Evolutionary conservation across 2,113 vertebrate genomes (phyloP).

Genomic region (Psilopsiagon aurifrons): DNA sequence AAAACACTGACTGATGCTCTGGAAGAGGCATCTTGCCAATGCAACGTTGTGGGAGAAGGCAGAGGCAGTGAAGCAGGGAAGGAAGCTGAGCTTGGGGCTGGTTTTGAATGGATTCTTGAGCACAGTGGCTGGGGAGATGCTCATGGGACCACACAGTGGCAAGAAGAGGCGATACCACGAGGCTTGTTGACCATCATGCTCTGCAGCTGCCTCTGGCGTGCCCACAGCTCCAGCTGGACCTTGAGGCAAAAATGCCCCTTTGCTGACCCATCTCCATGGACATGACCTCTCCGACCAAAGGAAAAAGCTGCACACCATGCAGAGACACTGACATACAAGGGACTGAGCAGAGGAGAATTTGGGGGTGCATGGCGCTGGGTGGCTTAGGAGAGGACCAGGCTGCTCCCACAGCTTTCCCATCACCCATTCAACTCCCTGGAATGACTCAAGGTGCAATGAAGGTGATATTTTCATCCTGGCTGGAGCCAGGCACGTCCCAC

Average conservation of each 20-base stretch:
- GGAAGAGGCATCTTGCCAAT: not conserved
- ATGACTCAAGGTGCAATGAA: accelerated
- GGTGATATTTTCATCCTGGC: accelerated
- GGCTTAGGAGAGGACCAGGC: not conserved
- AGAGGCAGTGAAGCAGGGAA: not conserved
- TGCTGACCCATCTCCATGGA: not conserved
- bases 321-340: accelerated
- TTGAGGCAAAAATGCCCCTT: not conserved
- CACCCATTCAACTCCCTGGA: accelerated
- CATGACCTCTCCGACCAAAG: accelerated
- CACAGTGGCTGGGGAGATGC: not conserved
- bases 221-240: not conserved
- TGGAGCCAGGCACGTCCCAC: accelerated
- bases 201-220: not conserved
- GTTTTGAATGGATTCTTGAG: not conserved
- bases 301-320: not conserved
- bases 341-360: not conserved
- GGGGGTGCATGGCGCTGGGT: accelerated
- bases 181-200: not conserved
- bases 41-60: accelerated
- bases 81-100: not conserved
- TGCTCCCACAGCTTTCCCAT: not conserved
- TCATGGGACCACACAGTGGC: accelerated
- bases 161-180: not conserved
- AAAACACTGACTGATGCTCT: not conserved